Evolutionary conservation across 2,113 vertebrate species (phyloP).

Genomic region (Tetrax tetrax): DNA sequence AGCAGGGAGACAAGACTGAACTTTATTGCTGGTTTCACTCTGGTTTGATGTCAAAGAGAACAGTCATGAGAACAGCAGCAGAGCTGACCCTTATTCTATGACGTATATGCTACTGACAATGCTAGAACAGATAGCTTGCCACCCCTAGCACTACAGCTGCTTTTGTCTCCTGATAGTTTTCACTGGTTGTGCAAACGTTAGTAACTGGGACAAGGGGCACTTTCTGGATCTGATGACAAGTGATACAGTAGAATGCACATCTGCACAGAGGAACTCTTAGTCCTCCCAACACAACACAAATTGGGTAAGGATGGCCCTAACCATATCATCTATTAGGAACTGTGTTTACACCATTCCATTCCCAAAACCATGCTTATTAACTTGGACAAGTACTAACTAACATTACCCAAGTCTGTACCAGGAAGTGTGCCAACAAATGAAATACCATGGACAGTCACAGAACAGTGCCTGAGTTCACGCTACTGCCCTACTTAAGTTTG

Average conservation of each 20-base stretch:
- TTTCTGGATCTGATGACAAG: accelerated
- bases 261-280: neutral
- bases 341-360: neutral
- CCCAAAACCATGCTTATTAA: neutral
- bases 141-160: neutral
- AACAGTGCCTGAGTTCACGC: neutral
- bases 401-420: neutral
- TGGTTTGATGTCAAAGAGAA: neutral
- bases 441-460: accelerated
- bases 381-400: neutral
- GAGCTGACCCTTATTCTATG: neutral
- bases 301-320: neutral
- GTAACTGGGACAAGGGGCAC: neutral
- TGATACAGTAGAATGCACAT: neutral
- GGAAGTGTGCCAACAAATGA: neutral
- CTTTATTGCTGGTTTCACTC: neutral
- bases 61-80: neutral
- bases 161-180: neutral
- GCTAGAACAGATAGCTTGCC: neutral
- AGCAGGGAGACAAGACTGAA: neutral
- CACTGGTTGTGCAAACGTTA: neutral
- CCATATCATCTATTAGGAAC: neutral
- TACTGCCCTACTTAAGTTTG: neutral
- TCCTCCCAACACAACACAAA: neutral
- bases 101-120: neutral